Evolutionary conservation across 1,140 invertebrate species (phyloP).

Genomic region (Eurytemora carolleeae): DNA sequence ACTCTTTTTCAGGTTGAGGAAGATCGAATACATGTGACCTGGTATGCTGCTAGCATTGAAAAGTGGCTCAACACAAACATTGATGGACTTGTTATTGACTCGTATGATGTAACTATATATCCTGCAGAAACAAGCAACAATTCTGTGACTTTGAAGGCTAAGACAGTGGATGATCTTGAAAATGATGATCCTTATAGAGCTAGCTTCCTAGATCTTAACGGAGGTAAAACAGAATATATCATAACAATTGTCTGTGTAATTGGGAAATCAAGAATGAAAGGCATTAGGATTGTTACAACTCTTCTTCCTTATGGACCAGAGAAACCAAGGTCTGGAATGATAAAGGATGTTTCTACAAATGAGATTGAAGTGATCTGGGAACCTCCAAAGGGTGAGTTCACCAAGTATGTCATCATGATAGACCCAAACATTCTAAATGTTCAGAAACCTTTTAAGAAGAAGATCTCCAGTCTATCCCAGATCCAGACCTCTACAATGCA

Average conservation of each 20-base stretch:
- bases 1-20: conserved; percentile 6
- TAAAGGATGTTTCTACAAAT: not conserved
- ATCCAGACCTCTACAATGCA: not conserved
- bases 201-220: conserved; percentile 8
- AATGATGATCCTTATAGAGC: not conserved
- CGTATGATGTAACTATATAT: conserved; percentile 8
- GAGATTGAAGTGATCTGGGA: conserved; percentile 8
- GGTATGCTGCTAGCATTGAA: conserved; percentile 7
- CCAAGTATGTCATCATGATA: conserved; percentile 5
- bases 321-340: conserved; percentile 9
- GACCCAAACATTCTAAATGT: not conserved
- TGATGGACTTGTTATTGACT: conserved; percentile 9
- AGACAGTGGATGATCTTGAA: not conserved
- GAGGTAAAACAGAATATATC: conserved; percentile 8
- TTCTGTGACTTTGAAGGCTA: not conserved
- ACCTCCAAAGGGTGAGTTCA: conserved; percentile 11
- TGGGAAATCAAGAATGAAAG: conserved; percentile 10
- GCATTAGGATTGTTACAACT: conserved; percentile 6
- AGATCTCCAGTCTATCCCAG: not conserved
- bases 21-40: not conserved
- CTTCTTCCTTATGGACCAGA: conserved; percentile 7
- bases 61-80: not conserved
- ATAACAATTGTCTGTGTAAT: conserved; percentile 10
- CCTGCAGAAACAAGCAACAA: conserved; percentile 5
- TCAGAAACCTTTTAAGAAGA: not conserved